Conservation (phyloP, 1,140 invertebrate genomes). For the Drosophila seguyi region DNA sequence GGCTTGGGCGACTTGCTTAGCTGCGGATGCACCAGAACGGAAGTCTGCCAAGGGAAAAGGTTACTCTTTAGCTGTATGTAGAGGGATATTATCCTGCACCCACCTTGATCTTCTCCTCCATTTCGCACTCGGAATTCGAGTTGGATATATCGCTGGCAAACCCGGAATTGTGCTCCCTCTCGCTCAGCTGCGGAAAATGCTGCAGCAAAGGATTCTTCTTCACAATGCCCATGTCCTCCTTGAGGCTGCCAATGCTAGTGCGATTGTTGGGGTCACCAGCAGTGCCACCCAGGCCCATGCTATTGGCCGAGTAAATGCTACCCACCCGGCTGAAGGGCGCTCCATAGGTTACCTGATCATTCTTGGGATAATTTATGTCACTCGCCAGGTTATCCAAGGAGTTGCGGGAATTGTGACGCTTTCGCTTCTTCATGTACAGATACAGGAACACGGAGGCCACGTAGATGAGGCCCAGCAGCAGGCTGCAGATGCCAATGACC, state of each 20-base stretch:
- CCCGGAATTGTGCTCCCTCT: slow-evolving; percentile 86
- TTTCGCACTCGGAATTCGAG: slow-evolving; percentile 84
- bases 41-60: slow-evolving; percentile 86
- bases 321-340: slow-evolving; percentile 72
- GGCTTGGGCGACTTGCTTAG: slow-evolving; percentile 54
- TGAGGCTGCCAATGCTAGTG: slow-evolving; percentile 67
- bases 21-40: slow-evolving; percentile 89
- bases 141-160: slow-evolving; percentile 85
- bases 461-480: slow-evolving; percentile 92
- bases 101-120: slow-evolving; percentile 80
- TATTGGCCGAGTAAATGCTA: slow-evolving; percentile 75
- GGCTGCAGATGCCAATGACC: slow-evolving; percentile 92
- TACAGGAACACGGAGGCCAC: slow-evolving; percentile 93
- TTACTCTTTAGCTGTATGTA: not conserved
- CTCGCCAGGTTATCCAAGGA: slow-evolving; percentile 70
- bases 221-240: slow-evolving; percentile 87
- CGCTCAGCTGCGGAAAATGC: slow-evolving; percentile 87
- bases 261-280: slow-evolving; percentile 62
- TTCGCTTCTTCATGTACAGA: slow-evolving; percentile 89
- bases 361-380: slow-evolving; percentile 81
- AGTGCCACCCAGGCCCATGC: slow-evolving; percentile 61
- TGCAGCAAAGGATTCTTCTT: slow-evolving; percentile 92
- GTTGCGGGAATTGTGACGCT: slow-evolving; percentile 73
- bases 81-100: not conserved
- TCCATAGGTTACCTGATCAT: slow-evolving; percentile 82